Evolutionary conservation across 2,797 vertebrate species (phyloP).

Genomic region (Sebastes steindachneri): DNA sequence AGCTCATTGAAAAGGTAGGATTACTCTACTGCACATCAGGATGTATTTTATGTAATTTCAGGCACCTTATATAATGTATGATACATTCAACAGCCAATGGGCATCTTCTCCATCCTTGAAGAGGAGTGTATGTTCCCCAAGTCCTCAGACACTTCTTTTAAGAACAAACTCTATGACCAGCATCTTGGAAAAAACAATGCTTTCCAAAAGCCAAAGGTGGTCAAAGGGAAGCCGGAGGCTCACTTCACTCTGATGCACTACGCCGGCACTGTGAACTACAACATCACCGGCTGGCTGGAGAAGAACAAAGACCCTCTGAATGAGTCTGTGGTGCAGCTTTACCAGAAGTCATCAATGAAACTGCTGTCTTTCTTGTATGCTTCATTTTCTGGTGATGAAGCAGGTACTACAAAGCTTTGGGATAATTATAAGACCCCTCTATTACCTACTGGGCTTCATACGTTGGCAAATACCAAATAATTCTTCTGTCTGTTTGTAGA

Average conservation of each 20-base stretch:
- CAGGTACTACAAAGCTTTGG: constrained; percentile 3
- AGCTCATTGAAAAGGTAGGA: constrained; percentile 87
- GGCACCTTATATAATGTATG: background rate
- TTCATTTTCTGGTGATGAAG: constrained; percentile 77
- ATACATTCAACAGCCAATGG: constrained; percentile 73
- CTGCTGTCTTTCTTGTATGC: constrained; percentile 83
- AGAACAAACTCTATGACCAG: constrained; percentile 91
- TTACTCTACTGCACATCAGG: background rate
- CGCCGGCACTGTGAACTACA: constrained; percentile 84
- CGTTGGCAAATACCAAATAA: background rate
- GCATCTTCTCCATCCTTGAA: constrained; percentile 85
- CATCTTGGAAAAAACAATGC: constrained; percentile 87
- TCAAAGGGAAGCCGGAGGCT: constrained; percentile 84
- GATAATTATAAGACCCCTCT: background rate
- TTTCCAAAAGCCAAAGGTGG: constrained; percentile 88
- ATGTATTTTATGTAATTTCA: background rate
- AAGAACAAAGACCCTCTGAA: constrained; percentile 88
- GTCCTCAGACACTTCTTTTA: constrained; percentile 85
- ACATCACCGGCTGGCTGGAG: constrained; percentile 84
- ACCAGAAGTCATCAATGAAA: constrained; percentile 88
- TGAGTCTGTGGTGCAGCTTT: constrained; percentile 85
- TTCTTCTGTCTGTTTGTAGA: constrained; percentile 44
- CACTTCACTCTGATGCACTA: constrained; percentile 84
- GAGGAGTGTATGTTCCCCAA: constrained; percentile 94
- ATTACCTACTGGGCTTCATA: background rate